A percentile compares a stretch with the other conserved stretches of the same genome.
Conservation (phyloP, 2,797 vertebrate genomes). For the Etheostoma nigrum region DNA sequence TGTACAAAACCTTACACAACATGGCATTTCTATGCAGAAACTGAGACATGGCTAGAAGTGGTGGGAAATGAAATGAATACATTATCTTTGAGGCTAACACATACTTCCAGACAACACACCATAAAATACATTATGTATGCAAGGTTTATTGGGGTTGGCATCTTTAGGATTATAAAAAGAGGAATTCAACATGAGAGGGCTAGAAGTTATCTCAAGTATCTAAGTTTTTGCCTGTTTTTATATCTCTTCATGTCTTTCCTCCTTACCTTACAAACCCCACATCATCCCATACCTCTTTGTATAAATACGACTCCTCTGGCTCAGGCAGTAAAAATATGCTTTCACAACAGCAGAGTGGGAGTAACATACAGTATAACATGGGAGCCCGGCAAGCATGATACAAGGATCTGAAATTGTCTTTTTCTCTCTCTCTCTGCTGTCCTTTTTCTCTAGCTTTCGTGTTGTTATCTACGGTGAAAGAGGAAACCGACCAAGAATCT, state of each 20-base stretch:
- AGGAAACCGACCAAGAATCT: conserved; percentile 93
- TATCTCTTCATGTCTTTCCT: conserved; percentile 13
- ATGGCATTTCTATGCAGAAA: conserved; percentile 10
- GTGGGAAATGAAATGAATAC: neutral
- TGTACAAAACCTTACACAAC: neutral
- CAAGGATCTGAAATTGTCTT: conserved; percentile 73
- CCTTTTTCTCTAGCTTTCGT: conserved; percentile 87
- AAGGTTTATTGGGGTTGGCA: neutral
- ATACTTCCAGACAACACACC: neutral
- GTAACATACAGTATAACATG: conserved; percentile 60
- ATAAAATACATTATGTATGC: conserved; percentile 1
- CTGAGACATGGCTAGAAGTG: neutral
- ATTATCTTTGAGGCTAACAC: neutral
- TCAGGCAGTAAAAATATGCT: conserved; percentile 56
- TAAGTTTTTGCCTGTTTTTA: neutral
- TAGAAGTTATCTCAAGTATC: conserved; percentile 11
- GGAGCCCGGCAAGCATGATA: conserved; percentile 59
- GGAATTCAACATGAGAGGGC: neutral
- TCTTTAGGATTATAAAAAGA: neutral
- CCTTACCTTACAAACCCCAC: conserved; percentile 50
- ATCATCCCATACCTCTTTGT: conserved; percentile 40
- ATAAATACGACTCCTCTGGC: conserved; percentile 50
- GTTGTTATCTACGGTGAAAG: conserved; percentile 94
- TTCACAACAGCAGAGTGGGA: conserved; percentile 70
- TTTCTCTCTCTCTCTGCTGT: conserved; percentile 43